These are phyloP conservation scores for Eulemur coronatus DNA, from an alignment of 2,797 vertebrate genomes.

Conservation along the genomic window DNA sequence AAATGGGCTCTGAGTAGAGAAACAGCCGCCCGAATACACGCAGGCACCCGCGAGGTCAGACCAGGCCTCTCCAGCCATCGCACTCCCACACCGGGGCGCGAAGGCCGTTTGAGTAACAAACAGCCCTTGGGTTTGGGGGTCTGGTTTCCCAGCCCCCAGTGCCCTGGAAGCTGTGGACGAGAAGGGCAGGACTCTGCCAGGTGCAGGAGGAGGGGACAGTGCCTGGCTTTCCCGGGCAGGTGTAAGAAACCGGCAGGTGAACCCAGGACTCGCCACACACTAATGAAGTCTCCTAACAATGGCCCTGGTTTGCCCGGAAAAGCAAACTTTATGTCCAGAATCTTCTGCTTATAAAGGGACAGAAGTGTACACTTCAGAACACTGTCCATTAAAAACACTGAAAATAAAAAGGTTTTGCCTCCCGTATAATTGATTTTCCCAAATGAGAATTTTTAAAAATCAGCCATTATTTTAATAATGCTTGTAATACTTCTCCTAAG, in stretches of 20 bases:
- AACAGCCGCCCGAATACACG: not conserved
- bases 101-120: not conserved
- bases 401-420: not conserved
- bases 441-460: not conserved
- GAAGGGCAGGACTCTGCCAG: not conserved
- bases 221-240: rapidly evolving
- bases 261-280: not conserved
- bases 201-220: rapidly evolving
- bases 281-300: not conserved
- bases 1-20: not conserved
- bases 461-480: not conserved
- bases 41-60: too few relatives aligned
- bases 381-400: not conserved
- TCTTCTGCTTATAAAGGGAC: not conserved
- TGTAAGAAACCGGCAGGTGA: not conserved
- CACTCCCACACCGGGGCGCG: rapidly evolving
- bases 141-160: not conserved
- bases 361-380: not conserved
- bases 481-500: too few relatives aligned
- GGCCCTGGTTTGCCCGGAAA: not conserved
- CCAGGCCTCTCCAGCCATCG: not conserved
- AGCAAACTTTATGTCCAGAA: not conserved
- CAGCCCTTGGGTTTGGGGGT: not conserved
- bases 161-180: rapidly evolving
- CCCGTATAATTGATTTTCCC: not conserved